Evolutionary conservation across 2,113 vertebrate genomes (phyloP), one percentile per base, ranked within the genome.

Genomic region (Myotis lucifugus): DNA sequence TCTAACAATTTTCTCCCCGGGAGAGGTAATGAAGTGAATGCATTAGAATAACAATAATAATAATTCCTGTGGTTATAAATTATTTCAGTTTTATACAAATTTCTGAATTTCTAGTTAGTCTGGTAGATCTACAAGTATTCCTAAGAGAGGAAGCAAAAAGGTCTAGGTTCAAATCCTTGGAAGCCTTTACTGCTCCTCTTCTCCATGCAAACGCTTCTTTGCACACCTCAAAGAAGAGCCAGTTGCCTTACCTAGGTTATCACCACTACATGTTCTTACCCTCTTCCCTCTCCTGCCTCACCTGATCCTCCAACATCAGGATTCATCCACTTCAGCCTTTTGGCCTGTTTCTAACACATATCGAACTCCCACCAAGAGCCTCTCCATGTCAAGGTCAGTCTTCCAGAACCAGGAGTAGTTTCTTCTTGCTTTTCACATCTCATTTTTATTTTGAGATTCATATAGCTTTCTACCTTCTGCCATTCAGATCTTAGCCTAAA

Each of bases 1-100:
- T 96, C 82, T 94, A 91, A 91, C 94, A 93, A 92, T 95, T 96
- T 97, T 96, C 97, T 95, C 74, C 91, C 94, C 79, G 46, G 95
- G 95, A 91, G 61, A 93, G 59, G 48, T 77, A 85, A 95, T 81
- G 72, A 91, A 93, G 85, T 85, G 56, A 89, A 73, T 27, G 12
- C 37, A 21, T 96, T 93, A 85, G 54, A 77, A 89, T 85, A 88
- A 91, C 74, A 88, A 79, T 37, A 92, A 95, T 67, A 89, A 81
- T 81, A 90, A 95, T 46, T 82, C 46, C 59, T 73, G 32, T 66
- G 56, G 40, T 54, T 91, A 29, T 69, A 67, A 88, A 91, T 96
- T 52, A 56, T 85, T 89, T 84, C 76, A 88, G 25, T 69, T 59
- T 61, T 84, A 66, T 81, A 56, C 64, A 64, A 88, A 89, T 93